Percentiles rank a stretch among this genome's conserved stretches.
Conservation (phyloP, 1,140 invertebrate genomes). For the Drosophila athabasca region DNA sequence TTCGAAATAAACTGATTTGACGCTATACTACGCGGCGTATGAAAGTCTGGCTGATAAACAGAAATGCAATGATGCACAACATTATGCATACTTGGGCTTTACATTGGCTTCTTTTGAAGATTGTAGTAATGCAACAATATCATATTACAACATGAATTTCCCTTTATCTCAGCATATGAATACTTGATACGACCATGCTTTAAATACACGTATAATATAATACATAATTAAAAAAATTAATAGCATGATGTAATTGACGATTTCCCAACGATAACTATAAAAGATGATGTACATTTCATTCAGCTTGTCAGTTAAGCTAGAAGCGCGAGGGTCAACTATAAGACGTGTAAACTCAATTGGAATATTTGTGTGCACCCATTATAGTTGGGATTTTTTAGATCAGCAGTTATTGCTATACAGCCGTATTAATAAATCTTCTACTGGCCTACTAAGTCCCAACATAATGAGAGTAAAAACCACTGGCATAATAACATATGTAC, state of each 20-base stretch:
- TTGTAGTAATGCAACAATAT: conserved; percentile 37
- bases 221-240: too few relatives aligned
- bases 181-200: conserved; percentile 19
- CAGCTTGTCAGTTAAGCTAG: conserved; percentile 27
- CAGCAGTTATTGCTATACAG: conserved; percentile 74
- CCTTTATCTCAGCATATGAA: conserved; percentile 35
- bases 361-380: conserved; percentile 66
- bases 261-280: conserved; percentile 29
- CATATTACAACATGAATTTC: conserved; percentile 21
- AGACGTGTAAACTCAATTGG: background rate
- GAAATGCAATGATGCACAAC: conserved; percentile 46
- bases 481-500: background rate
- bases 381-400: conserved; percentile 84
- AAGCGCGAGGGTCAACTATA: too few relatives aligned
- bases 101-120: conserved; percentile 24
- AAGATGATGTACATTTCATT: conserved; percentile 7
- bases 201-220: too few relatives aligned
- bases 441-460: conserved; percentile 84
- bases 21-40: background rate
- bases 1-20: conserved; percentile 2
- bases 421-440: conserved; percentile 62
- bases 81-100: conserved; percentile 23
- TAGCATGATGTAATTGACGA: background rate
- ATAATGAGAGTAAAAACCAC: conserved; percentile 80
- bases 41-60: background rate